phyloP scores from a whole-genome alignment of 2,888 invertebrate species.

The Chymomyza caudatula region DNA sequence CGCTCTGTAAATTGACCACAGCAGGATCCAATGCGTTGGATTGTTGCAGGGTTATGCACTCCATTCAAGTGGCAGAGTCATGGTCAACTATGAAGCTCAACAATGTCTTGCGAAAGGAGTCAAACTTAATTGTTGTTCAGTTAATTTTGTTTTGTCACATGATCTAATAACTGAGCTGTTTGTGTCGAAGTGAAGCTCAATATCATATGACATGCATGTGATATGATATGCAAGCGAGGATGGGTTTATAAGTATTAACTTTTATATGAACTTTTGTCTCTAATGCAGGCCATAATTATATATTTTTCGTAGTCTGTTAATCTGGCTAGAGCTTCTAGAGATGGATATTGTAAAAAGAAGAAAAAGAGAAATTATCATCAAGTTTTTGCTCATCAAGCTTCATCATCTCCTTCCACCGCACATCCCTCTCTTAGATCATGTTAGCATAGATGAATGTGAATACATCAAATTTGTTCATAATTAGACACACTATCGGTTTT shows the following conservation, averaged over 20 bases:
- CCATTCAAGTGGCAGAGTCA: constrained; percentile 10
- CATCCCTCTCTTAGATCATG: too few relatives aligned
- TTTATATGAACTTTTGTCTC: too few relatives aligned
- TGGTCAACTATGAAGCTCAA: constrained; percentile 8
- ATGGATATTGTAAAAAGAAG: too few relatives aligned
- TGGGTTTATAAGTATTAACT: not conserved
- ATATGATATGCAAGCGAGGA: not conserved
- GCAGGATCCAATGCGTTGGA: constrained; percentile 17
- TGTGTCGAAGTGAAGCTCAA: not conserved
- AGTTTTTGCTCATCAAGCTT: too few relatives aligned
- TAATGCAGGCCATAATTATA: too few relatives aligned
- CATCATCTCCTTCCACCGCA: too few relatives aligned
- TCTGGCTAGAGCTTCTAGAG: too few relatives aligned
- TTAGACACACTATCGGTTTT: too few relatives aligned
- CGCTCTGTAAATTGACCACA: not conserved
- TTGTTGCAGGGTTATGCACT: not conserved
- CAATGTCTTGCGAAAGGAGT: constrained; percentile 17
- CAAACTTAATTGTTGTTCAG: constrained; percentile 49
- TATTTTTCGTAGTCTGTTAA: too few relatives aligned
- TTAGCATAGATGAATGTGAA: too few relatives aligned
- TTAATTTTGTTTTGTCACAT: constrained; percentile 21
- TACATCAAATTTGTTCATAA: too few relatives aligned
- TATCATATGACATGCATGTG: not conserved
- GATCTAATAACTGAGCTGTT: not conserved
- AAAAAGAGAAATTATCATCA: too few relatives aligned